These are phyloP conservation scores for Gobius niger DNA, from an alignment of 2,113 vertebrate genomes.

Conservation along the genomic window DNA sequence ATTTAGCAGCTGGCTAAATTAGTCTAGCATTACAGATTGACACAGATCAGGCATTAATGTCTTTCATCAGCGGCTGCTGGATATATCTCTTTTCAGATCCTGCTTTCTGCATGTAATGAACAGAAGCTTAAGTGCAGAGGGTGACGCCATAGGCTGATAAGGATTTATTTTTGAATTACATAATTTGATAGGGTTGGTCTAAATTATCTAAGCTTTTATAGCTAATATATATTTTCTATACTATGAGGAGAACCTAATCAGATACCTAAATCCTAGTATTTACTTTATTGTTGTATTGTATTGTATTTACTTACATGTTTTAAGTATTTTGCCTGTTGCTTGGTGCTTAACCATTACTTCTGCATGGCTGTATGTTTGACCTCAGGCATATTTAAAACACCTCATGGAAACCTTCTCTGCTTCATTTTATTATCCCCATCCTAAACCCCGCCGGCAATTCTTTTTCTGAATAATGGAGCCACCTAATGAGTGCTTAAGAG, in stretches of 20 bases:
- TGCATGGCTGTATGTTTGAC: constrained; percentile 31
- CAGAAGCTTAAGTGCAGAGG: constrained; percentile 48
- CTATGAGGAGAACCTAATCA: no score
- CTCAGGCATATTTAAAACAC: constrained; percentile 30
- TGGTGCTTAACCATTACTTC: constrained; percentile 19
- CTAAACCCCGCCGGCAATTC: constrained; percentile 27
- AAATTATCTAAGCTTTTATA: constrained; percentile 13
- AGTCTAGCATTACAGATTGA: constrained; percentile 68
- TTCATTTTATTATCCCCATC: constrained; percentile 7
- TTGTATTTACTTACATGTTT: no score
- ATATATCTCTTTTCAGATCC: constrained; percentile 68
- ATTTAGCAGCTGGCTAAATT: constrained; percentile 71
- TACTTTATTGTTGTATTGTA: no score
- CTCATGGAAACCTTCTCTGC: constrained; percentile 13
- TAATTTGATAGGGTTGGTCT: constrained; percentile 31
- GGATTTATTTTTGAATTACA: constrained; percentile 26
- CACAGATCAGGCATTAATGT: constrained; percentile 69
- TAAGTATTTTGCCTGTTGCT: not conserved
- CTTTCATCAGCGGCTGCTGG: constrained; percentile 56
- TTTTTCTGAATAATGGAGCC: constrained; percentile 32
- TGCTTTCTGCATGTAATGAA: constrained; percentile 69
- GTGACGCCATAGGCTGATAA: constrained; percentile 30
- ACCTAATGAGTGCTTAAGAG: constrained; percentile 9
- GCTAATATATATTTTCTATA: not conserved
- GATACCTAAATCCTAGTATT: no score